These are phyloP conservation scores for Leptinotarsa undecemlineata DNA, from an alignment of 1,140 invertebrate genomes.

Conservation along the genomic window DNA sequence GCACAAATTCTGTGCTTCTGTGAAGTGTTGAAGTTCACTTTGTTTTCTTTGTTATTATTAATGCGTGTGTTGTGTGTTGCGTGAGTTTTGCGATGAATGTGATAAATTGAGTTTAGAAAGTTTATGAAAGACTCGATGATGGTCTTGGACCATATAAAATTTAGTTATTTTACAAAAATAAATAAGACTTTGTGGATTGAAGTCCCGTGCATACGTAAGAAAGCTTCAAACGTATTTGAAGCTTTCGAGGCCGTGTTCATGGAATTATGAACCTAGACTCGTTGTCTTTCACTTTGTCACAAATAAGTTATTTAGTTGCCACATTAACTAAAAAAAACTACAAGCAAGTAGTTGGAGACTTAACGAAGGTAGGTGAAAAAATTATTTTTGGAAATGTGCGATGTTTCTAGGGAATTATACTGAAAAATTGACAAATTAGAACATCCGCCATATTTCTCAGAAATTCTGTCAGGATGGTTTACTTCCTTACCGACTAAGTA, in stretches of 20 bases:
- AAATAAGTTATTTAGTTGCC: constrained; percentile 95
- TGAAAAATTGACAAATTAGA: constrained; percentile 38
- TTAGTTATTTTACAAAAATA: constrained; percentile 64
- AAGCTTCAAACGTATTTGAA: constrained; percentile 86
- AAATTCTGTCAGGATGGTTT: constrained; percentile 23
- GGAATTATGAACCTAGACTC: constrained; percentile 99
- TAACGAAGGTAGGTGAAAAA: constrained; percentile 67
- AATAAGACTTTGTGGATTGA: constrained; percentile 62
- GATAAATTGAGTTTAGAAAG: constrained; percentile 56
- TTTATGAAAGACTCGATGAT: constrained; percentile 71
- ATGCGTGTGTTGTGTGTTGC: constrained; percentile 46
- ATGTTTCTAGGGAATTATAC: neutral
- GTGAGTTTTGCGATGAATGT: constrained; percentile 43
- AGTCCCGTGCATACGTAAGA: constrained; percentile 69
- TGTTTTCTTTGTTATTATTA: constrained; percentile 14
- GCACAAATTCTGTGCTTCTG: too few species aligned
- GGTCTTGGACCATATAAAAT: constrained; percentile 66
- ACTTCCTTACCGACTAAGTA: constrained; percentile 39
- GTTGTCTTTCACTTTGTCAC: constrained; percentile 95
- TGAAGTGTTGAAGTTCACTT: too few species aligned
- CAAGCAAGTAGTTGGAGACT: constrained; percentile 82
- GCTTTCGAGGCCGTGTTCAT: constrained; percentile 81
- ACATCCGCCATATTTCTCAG: constrained; percentile 38
- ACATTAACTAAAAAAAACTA: constrained; percentile 96
- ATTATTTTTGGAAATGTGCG: neutral